Evolutionary conservation across 2,888 invertebrate genomes (phyloP), one percentile per base, ranked within the genome.

Genomic region (Ariolimax columbianus): DNA sequence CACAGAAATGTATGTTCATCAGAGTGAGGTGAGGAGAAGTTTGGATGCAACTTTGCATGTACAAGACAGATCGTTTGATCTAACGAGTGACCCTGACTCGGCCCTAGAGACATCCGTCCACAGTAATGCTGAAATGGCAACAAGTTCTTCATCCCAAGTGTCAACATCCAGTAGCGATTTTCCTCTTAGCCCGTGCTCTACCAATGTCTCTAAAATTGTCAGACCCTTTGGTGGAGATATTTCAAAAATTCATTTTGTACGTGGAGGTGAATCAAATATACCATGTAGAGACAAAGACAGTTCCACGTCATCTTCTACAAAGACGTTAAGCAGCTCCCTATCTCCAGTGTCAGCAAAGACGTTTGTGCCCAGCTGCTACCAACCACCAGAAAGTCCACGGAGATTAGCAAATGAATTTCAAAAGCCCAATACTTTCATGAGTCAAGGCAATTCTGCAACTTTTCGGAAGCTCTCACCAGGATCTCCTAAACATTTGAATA

Each of bases 161-260:
- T 83, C 83, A 4, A 83, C 66, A 9, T 83, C 83, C 7, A 83
- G 83, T 33, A 83, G 75, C 63, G 90, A 90, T 66, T 88, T 88
- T 36, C 83, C 84, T 38, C 86, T 88, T 17, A 90, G 88, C 85
- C 88, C 87, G 0, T 79, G 89, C 36, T 51, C 70, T n/a, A 88
- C 89, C 4, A 85, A 90, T 30, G 91, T 90, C 4, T 89, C 88
- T 73, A 89, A 90, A 36, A 90, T 91, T 89, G 89, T 89, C 77
- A 86, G 89, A 40, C 88, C 91, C 63, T 91, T 89, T 85, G 91
- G 91, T 73, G 87, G 89, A 1, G 90, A 90, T 72, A 87, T 82
- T 72, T 88, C 88, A 40, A 89, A 88, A 85, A 83, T 87, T 6
- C 87, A 79, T 4, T 79, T 79, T 40, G 40, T 66, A 11, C 79